A percentile compares a stretch with the other conserved stretches of the same genome.
Conservation (phyloP, 2,888 invertebrate genomes). For the Cecidostiba fungosa region DNA sequence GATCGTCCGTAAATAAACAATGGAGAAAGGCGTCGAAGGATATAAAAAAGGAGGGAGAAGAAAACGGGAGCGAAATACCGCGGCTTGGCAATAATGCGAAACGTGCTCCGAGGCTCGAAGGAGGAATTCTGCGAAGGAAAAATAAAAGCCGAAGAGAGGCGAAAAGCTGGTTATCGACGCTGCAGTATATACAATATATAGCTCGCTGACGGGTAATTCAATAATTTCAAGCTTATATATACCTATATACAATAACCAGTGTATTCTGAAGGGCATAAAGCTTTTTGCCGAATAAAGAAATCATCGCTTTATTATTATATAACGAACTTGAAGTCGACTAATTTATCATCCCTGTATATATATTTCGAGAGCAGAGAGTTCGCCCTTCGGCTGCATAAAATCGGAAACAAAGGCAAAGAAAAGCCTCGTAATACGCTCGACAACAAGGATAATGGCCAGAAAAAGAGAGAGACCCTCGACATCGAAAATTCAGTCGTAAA, state of each 20-base stretch:
- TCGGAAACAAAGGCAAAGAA: constrained; percentile 5
- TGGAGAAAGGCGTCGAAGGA: not conserved
- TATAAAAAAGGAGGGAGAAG: constrained; percentile 15
- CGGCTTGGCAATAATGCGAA: constrained; percentile 73
- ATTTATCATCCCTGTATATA: not conserved
- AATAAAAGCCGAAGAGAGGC: constrained; percentile 61
- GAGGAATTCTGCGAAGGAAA: constrained; percentile 70
- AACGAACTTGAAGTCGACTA: not conserved
- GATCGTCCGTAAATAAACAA: not conserved
- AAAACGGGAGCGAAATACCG: constrained; percentile 63
- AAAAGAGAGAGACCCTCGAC: not conserved
- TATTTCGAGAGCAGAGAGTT: not conserved
- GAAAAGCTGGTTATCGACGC: constrained; percentile 58
- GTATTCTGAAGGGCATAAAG: not conserved
- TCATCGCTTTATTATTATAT: not conserved
- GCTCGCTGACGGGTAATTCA: constrained; percentile 53
- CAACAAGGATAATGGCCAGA: constrained; percentile 1
- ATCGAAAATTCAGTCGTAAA: constrained; percentile 21
- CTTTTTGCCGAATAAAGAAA: not conserved
- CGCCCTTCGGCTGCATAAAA: constrained; percentile 2
- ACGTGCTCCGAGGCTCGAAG: constrained; percentile 74
- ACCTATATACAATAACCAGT: too few relatives aligned
- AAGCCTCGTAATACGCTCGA: constrained; percentile 9
- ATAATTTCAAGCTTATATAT: constrained; percentile 61
- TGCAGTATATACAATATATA: not conserved